Evolutionary conservation across 1,140 invertebrate genomes (phyloP), one percentile per base, ranked within the genome.

Genomic region (Atta cephalotes): DNA sequence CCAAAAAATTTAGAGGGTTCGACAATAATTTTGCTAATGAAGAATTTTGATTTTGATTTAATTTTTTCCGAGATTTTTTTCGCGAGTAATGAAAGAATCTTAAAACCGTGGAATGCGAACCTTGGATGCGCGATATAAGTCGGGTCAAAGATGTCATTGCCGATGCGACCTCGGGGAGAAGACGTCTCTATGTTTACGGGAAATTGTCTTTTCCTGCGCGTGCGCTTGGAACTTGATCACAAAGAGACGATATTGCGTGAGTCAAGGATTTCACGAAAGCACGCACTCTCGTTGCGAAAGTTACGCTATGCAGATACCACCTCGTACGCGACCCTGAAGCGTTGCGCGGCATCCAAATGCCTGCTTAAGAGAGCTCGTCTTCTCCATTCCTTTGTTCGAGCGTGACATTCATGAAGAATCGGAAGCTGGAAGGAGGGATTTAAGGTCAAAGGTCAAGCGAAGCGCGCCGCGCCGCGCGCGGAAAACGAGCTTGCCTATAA

Each of bases 361-460:
- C 88, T 78, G 78, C 88, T 90, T 89, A 89, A 90, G 76, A 90
- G 76, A 89, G 78, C 88, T 89, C 77, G 65, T 87, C 56, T 66
- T 58, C 62, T 49, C 60, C 53, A 31, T 82, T 58, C 84, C 89
- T 90, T 90, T 90, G 88, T 88, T 88, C 77, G 62, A 60, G 63
- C 71, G 88, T 81, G 86, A 88, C 80, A 85, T 88, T 71, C 86
- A 71, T 66, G 81, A 88, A 70, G 86, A 87, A 85, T 90, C 88
- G 88, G 88, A 85, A 89, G 85, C 88, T 79, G 21, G 35, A 53
- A 49, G 74, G 35, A 81, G 65, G 45, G 71, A 28, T 39, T 78
- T 49, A 45, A 70, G 78, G 60, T 31, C 88, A 80, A 28, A 18
- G 87, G 85, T 84, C 74, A 62, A 76, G 31, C 25, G 49, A 21